Evolutionary conservation across 2,797 vertebrate species (phyloP).

Genomic region (Enteromius viviparus): DNA sequence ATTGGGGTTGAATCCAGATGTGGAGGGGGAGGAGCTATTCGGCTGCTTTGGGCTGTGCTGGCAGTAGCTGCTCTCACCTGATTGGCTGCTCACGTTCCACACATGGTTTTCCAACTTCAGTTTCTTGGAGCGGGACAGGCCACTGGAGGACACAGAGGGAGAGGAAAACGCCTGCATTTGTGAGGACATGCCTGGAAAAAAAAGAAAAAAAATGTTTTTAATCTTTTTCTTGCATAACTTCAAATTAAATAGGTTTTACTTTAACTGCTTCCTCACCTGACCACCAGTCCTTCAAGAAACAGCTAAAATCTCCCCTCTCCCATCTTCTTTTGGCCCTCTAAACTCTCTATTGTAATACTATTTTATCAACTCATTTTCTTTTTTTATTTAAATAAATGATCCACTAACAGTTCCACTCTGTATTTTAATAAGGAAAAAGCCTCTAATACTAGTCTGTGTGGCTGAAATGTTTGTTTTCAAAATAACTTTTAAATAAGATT

Average conservation of each 20-base stretch:
- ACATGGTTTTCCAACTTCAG: slow-evolving; percentile 93
- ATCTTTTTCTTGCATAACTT: background rate
- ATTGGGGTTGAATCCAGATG: slow-evolving; percentile 84
- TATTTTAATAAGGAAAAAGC: too few species aligned
- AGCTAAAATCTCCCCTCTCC: background rate
- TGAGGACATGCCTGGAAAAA: slow-evolving; percentile 89
- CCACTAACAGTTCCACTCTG: background rate
- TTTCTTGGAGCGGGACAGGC: slow-evolving; percentile 95
- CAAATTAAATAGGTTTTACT: background rate
- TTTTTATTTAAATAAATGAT: background rate
- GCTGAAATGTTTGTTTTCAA: background rate
- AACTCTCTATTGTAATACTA: background rate
- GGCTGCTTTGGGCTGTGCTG: slow-evolving; percentile 78
- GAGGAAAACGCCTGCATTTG: slow-evolving; percentile 97
- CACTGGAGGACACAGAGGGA: slow-evolving; percentile 96
- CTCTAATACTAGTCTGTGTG: background rate
- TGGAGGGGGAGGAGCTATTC: slow-evolving; percentile 84
- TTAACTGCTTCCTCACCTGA: background rate
- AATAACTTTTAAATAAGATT: background rate
- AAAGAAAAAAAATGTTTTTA: too few species aligned
- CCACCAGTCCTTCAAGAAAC: background rate
- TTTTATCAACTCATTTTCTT: background rate
- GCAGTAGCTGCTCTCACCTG: slow-evolving; percentile 86
- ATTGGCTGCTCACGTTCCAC: slow-evolving; percentile 91
- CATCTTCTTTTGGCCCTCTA: background rate